Conservation (phyloP, 2,888 invertebrate species). For the Melieria picta region DNA sequence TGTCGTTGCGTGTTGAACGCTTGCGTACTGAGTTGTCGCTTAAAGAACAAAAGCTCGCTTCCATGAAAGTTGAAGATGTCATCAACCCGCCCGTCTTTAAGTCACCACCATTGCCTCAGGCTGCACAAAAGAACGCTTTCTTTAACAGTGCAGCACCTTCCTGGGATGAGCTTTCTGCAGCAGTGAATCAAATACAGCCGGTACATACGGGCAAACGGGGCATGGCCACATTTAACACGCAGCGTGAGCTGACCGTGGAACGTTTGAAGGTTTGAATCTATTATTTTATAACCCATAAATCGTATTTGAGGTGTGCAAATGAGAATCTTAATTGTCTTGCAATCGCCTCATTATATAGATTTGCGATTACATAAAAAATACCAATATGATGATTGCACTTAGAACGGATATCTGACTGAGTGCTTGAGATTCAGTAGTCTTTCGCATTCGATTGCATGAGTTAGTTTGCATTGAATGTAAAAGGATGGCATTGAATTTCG, state of each 20-base stretch:
- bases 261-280: constrained; percentile 68
- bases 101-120: constrained; percentile 25
- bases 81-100: not conserved
- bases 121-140: constrained; percentile 33
- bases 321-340: too few relatives aligned
- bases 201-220: constrained; percentile 67
- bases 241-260: constrained; percentile 77
- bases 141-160: constrained; percentile 41
- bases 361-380: too few relatives aligned
- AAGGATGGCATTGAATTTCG: constrained; percentile 22
- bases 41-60: constrained; percentile 68
- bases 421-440: constrained; percentile 33
- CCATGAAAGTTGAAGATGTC: constrained; percentile 66
- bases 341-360: too few relatives aligned
- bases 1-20: constrained; percentile 67
- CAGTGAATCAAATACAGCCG: constrained; percentile 60
- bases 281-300: not conserved
- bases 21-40: constrained; percentile 67
- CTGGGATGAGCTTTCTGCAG: constrained; percentile 62
- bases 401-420: constrained; percentile 61
- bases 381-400: constrained; percentile 50
- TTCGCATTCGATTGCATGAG: constrained; percentile 47
- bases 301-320: not conserved
- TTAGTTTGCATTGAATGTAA: constrained; percentile 52
- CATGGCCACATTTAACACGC: constrained; percentile 74